phyloP scores from a whole-genome alignment of 2,888 invertebrate genomes.

The Volucella zonaria region DNA sequence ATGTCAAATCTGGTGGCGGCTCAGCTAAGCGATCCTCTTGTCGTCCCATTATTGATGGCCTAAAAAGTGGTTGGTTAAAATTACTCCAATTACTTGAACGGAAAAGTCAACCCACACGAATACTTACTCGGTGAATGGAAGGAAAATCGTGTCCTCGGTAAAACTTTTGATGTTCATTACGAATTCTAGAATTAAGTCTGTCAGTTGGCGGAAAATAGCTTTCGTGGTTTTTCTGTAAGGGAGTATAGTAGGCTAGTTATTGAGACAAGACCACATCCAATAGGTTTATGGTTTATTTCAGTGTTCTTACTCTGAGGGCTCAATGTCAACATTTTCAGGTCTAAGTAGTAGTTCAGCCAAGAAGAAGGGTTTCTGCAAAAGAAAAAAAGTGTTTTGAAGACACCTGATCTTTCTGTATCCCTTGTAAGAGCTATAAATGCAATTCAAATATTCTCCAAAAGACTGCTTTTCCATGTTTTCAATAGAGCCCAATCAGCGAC shows the following conservation, averaged over 20 bases:
- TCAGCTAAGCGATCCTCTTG: conserved; percentile 90
- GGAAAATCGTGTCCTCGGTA: conserved; percentile 87
- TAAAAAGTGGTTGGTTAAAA: conserved; percentile 78
- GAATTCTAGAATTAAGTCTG: conserved; percentile 83
- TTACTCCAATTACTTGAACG: not conserved
- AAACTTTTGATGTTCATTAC: conserved; percentile 88
- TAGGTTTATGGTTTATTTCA: not conserved
- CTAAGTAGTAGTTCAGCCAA: conserved; percentile 85
- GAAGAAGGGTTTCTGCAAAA: conserved; percentile 79
- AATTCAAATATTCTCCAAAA: no score
- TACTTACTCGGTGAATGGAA: conserved; percentile 87
- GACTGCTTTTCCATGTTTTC: no score
- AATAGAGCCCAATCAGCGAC: no score
- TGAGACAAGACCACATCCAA: not conserved
- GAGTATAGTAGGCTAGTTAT: not conserved
- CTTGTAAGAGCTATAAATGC: not conserved
- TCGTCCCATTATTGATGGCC: conserved; percentile 92
- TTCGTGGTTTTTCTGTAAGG: conserved; percentile 76
- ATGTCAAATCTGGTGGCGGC: conserved; percentile 87
- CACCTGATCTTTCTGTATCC: not conserved
- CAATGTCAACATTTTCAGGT: conserved; percentile 85
- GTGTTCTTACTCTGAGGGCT: conserved; percentile 81
- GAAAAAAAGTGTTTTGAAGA: conserved; percentile 10
- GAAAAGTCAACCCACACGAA: not conserved
- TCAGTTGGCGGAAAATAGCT: conserved; percentile 78